These are phyloP conservation scores for Lampris incognitus DNA, from an alignment of 2,113 vertebrate genomes.

Conservation along the genomic window DNA sequence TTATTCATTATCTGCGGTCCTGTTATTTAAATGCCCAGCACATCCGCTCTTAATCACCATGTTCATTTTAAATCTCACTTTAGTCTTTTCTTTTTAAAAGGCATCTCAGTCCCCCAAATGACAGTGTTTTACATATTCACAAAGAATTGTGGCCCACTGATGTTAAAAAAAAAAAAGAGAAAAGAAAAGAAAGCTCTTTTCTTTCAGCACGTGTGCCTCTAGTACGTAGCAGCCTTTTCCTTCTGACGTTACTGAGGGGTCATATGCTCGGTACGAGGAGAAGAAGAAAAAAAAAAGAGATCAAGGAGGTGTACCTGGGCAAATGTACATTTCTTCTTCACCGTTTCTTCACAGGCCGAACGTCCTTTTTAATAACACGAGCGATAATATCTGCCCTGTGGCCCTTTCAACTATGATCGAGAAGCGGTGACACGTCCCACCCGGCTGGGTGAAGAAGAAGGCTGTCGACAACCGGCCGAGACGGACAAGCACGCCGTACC, in stretches of 20 bases:
- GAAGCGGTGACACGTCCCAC: slow-evolving; percentile 34
- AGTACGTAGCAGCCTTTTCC: slow-evolving; percentile 6
- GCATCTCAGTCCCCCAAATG: slow-evolving; percentile 88
- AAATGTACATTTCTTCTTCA: neutral
- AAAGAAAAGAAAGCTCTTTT: slow-evolving; percentile 34
- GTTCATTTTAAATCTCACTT: slow-evolving; percentile 97
- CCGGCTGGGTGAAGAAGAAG: slow-evolving; percentile 62
- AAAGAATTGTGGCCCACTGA: slow-evolving; percentile 46
- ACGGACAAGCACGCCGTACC: slow-evolving; percentile 73
- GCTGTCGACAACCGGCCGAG: slow-evolving; percentile 66
- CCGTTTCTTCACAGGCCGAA: slow-evolving; percentile 3
- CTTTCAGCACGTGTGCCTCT: neutral
- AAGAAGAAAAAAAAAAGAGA: slow-evolving; percentile 24
- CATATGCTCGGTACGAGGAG: slow-evolving; percentile 16
- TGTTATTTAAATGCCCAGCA: slow-evolving; percentile 97
- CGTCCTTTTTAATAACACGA: slow-evolving; percentile 43
- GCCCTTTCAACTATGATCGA: slow-evolving; percentile 59
- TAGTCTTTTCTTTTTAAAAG: slow-evolving; percentile 87
- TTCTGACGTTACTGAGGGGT: slow-evolving; percentile 25
- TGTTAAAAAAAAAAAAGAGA: slow-evolving; percentile 53
- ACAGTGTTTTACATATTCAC: slow-evolving; percentile 75
- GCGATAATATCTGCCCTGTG: slow-evolving; percentile 53
- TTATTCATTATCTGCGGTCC: slow-evolving; percentile 97
- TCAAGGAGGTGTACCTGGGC: neutral
- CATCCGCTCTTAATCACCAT: slow-evolving; percentile 97